Evolutionary conservation across 1,140 invertebrate species (phyloP), one percentile per base, ranked within the genome.

Genomic region (Oedothorax gibbosus): DNA sequence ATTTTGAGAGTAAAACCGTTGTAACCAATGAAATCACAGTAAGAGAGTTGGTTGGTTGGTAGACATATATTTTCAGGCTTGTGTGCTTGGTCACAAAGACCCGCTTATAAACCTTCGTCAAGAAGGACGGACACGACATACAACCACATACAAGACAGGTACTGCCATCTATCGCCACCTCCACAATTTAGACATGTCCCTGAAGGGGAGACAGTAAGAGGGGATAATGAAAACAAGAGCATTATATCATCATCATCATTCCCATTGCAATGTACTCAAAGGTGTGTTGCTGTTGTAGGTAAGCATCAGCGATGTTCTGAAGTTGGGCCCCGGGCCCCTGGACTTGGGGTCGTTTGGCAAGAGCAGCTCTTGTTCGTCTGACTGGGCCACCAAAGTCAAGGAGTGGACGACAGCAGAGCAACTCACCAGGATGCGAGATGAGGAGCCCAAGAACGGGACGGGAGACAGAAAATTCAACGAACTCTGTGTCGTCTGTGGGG

Each of bases 401-500:
- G 89, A 90, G 65, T 88, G 87, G 82, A 86, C 87, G 62, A 87
- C 88, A 54, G 86, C 87, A n/a, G 87, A 88, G 53, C 86, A 86
- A 51, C 80, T 88, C 14, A 85, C 88, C 14, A 85, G 87, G 50
- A 85, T 88, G 77, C 57, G 86, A 64, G 87, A 89, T 65, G 86
- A 89, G 65, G 89, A 89, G 76, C 86, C 85, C 35, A 82, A 77
- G 54, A 86, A 86, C 64, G 85, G 73, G 57, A 15, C 57, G 12
- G 62, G 64, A 21, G 87, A 87, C 68, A 14, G 75, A 60, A 87
- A 87, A 77, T 76, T 65, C n/a, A 75, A 79, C 20, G 96, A 98
- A 89, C 91, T 96, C 50, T 98, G 97, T 90, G 94, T 98, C 65
- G 97, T 99, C 3, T 98, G 97, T 90, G 97, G 97, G 0, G 97